A percentile compares a stretch with the other conserved stretches of the same genome.
Evolutionary conservation across 2,888 invertebrate genomes (phyloP).

Genomic region (Oeneis ivallda): DNA sequence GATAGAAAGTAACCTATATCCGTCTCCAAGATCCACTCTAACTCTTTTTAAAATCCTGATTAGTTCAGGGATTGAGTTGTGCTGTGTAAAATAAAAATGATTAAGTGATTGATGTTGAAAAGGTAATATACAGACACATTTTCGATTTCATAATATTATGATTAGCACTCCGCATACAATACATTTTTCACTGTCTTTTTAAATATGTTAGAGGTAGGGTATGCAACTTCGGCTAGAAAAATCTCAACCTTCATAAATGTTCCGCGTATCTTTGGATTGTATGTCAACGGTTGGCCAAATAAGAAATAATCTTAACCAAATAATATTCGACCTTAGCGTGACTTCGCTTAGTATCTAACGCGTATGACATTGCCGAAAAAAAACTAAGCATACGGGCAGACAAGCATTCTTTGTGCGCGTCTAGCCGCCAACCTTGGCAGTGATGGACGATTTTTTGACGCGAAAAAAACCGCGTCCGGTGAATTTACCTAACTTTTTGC

Average conservation of each 20-base stretch:
- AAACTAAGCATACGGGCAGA: constrained; percentile 64
- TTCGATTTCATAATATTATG: too few relatives aligned
- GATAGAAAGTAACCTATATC: too few relatives aligned
- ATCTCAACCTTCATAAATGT: neutral
- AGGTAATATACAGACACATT: too few relatives aligned
- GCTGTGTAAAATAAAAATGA: too few relatives aligned
- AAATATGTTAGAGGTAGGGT: too few relatives aligned
- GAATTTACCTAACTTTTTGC: constrained; percentile 80
- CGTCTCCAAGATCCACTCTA: too few relatives aligned
- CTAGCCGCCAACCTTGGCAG: constrained; percentile 73
- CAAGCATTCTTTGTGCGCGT: constrained; percentile 77
- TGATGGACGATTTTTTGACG: constrained; percentile 77
- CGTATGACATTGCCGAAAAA: constrained; percentile 77
- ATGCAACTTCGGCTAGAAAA: too few relatives aligned
- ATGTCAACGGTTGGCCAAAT: constrained; percentile 44
- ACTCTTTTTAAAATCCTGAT: too few relatives aligned
- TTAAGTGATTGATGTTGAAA: too few relatives aligned
- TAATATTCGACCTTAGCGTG: constrained; percentile 73
- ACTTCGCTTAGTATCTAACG: constrained; percentile 58
- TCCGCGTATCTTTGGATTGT: neutral
- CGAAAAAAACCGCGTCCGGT: constrained; percentile 72
- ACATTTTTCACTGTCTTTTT: too few relatives aligned
- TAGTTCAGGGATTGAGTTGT: too few relatives aligned
- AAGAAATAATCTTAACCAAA: constrained; percentile 67
- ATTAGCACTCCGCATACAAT: too few relatives aligned